Evolutionary conservation across 2,797 vertebrate species (phyloP).

Genomic region (Bovichtus variegatus): DNA sequence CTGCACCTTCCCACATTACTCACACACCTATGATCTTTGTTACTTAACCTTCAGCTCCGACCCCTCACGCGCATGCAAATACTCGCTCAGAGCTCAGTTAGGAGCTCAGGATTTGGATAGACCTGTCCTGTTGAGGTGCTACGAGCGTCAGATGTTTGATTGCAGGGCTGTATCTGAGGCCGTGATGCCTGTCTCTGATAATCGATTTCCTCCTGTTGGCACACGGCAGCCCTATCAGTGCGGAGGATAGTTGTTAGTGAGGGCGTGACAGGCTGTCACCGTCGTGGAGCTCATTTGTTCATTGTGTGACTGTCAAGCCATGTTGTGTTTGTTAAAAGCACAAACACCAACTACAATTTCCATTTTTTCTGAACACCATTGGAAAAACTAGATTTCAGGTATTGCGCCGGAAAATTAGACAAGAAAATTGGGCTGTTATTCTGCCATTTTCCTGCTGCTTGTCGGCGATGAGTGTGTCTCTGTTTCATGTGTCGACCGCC

Average conservation of each 20-base stretch:
- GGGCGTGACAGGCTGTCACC: constrained; percentile 50
- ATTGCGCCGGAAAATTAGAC: constrained; percentile 12
- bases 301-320: constrained; percentile 27
- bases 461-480: constrained; percentile 39
- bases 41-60: constrained; percentile 42
- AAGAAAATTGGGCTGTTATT: constrained; percentile 12
- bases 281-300: constrained; percentile 57
- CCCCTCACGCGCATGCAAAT: constrained; percentile 28
- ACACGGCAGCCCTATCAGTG: constrained; percentile 64
- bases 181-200: constrained; percentile 71
- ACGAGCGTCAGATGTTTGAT: constrained; percentile 43
- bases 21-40: constrained; percentile 24
- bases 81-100: constrained; percentile 9
- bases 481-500: constrained; percentile 38
- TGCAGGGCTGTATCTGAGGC: constrained; percentile 59
- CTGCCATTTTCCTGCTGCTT: constrained; percentile 40
- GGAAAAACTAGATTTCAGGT: constrained; percentile 8
- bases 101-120: constrained; percentile 29
- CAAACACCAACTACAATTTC: background rate
- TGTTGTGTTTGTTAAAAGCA: constrained; percentile 22
- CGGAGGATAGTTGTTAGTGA: constrained; percentile 62
- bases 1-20: constrained; percentile 20
- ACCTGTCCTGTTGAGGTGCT: constrained; percentile 28
- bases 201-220: constrained; percentile 76
- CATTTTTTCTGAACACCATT: background rate